These are phyloP conservation scores for Phalloptychus januarius DNA, from an alignment of 2,797 vertebrate genomes.

Conservation along the genomic window DNA sequence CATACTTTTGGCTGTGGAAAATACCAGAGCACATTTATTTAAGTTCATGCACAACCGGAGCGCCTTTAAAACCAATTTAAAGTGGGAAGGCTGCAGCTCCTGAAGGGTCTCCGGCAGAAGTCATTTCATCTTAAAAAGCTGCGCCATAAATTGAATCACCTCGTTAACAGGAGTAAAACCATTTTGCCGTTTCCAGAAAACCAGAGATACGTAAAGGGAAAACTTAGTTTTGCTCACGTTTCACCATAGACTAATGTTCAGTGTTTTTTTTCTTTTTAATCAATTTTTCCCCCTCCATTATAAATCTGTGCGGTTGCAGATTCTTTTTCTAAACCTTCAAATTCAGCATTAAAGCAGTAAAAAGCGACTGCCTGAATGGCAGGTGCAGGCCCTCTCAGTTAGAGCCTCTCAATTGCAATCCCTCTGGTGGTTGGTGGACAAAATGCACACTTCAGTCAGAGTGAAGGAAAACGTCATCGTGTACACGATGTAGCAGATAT, in stretches of 20 bases:
- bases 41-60: not conserved
- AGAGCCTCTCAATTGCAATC: not conserved
- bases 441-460: not conserved
- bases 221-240: not conserved
- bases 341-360: not conserved
- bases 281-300: not conserved
- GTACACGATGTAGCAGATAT: not conserved
- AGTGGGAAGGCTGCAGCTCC: not conserved
- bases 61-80: constrained; percentile 10
- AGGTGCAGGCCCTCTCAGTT: not conserved
- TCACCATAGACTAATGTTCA: not conserved
- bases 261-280: not conserved
- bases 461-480: not conserved
- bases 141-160: constrained; percentile 6
- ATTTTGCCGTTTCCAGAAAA: constrained; percentile 10
- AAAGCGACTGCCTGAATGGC: not conserved
- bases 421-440: constrained; percentile 2
- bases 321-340: not conserved
- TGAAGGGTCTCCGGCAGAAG: constrained; percentile 8
- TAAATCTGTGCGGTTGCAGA: not conserved
- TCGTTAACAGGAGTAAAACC: not conserved
- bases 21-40: constrained; percentile 19
- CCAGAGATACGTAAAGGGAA: not conserved
- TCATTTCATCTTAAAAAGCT: constrained; percentile 13
- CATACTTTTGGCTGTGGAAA: constrained; percentile 15